phyloP scores from a whole-genome alignment of 2,797 vertebrate genomes.

The Lindbergichthys nudifrons region DNA sequence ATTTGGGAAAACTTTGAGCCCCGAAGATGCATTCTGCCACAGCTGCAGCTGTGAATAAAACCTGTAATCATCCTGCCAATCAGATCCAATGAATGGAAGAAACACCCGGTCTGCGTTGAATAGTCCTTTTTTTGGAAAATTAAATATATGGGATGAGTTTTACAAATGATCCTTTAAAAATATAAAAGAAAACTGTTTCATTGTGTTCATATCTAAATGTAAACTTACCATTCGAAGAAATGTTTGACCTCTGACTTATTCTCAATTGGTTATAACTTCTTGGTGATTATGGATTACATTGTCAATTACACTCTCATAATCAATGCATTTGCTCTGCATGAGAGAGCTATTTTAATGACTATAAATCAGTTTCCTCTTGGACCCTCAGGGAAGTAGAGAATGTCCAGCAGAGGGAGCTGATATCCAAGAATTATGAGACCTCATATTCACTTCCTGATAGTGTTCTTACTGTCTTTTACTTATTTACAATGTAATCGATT shows the following conservation, averaged over 20 bases:
- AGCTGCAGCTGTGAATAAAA: slow-evolving; percentile 59
- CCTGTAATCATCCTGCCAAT: slow-evolving; percentile 59
- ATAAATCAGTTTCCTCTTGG: slow-evolving; percentile 7
- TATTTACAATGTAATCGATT: slow-evolving; percentile 10
- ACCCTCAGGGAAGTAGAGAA: neutral
- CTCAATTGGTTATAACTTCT: neutral
- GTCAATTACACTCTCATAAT: neutral
- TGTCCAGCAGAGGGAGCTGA: slow-evolving; percentile 79
- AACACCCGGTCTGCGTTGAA: slow-evolving; percentile 11
- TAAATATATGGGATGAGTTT: slow-evolving; percentile 6
- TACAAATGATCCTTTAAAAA: slow-evolving; percentile 7
- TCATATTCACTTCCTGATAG: slow-evolving; percentile 1
- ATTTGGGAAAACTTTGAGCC: slow-evolving; percentile 37
- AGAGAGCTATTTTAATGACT: slow-evolving; percentile 8
- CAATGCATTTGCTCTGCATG: neutral
- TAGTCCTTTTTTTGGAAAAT: slow-evolving; percentile 4
- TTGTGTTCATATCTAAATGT: neutral
- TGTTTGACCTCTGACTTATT: neutral
- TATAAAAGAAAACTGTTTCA: neutral
- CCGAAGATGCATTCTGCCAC: slow-evolving; percentile 47
- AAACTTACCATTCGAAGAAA: neutral
- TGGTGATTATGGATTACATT: neutral
- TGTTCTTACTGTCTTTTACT: slow-evolving; percentile 3
- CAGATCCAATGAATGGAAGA: slow-evolving; percentile 21
- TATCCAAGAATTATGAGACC: slow-evolving; percentile 60